A percentile compares a stretch with the other conserved stretches of the same genome.
phyloP scores from a whole-genome alignment of 2,888 invertebrate species.

The Cylindroiulus punctatus region DNA sequence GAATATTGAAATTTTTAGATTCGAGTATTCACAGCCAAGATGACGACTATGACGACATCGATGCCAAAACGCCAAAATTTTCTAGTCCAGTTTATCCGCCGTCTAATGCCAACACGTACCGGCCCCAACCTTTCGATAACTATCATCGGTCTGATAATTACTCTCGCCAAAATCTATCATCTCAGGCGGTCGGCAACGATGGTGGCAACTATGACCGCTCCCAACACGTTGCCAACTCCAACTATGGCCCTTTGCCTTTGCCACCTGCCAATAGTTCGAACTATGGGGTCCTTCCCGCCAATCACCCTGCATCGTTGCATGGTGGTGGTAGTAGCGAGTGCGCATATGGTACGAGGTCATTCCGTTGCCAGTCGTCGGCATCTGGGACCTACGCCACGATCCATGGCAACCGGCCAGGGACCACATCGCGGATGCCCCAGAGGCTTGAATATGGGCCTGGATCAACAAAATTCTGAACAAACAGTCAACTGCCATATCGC shows the following conservation, averaged over 20 bases:
- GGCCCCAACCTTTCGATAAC: conserved; percentile 39
- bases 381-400: conserved; percentile 57
- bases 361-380: conserved; percentile 55
- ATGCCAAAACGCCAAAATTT: conserved; percentile 56
- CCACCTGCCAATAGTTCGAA: conserved; percentile 37
- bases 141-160: conserved; percentile 5
- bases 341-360: conserved; percentile 54
- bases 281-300: conserved; percentile 28
- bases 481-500: neutral
- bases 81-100: conserved; percentile 46
- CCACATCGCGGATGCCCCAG: conserved; percentile 55
- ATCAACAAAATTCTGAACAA: conserved; percentile 57
- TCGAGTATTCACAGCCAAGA: conserved; percentile 58
- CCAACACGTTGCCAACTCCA: conserved; percentile 55
- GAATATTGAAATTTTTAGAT: conserved; percentile 31
- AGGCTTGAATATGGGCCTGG: conserved; percentile 58
- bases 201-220: conserved; percentile 24
- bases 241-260: conserved; percentile 58
- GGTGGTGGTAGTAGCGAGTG: conserved; percentile 54
- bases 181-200: conserved; percentile 31
- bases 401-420: conserved; percentile 57
- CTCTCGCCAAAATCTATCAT: neutral
- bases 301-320: conserved; percentile 42
- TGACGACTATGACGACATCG: conserved; percentile 58
- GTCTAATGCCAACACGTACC: neutral